phyloP scores from a whole-genome alignment of 2,113 vertebrate genomes.

The Podarcis raffonei region DNA sequence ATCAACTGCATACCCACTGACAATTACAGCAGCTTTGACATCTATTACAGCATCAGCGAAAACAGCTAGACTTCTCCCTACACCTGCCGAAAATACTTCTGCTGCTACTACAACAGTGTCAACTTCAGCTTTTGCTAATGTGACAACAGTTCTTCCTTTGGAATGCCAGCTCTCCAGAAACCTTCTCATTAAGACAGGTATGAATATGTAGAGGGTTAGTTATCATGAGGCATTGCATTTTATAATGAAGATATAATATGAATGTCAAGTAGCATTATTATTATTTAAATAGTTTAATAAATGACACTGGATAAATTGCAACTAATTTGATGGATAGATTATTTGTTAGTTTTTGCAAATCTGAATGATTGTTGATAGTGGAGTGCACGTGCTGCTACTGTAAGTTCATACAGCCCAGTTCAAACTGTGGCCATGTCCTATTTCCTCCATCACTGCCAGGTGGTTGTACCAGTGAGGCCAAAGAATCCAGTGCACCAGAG shows the following conservation, averaged over 20 bases:
- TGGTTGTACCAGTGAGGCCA: not conserved
- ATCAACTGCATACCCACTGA: slow-evolving; percentile 73
- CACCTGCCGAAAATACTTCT: slow-evolving; percentile 68
- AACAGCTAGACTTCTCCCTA: slow-evolving; percentile 73
- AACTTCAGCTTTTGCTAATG: slow-evolving; percentile 71
- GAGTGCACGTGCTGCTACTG: not conserved
- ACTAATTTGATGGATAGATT: not conserved
- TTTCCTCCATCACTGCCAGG: not conserved
- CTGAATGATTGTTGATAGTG: not conserved
- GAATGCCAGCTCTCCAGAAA: slow-evolving; percentile 90
- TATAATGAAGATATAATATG: not conserved
- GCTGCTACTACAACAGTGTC: slow-evolving; percentile 68
- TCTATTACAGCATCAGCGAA: slow-evolving; percentile 80
- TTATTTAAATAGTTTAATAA: not conserved
- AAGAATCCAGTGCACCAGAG: not conserved
- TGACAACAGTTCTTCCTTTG: slow-evolving; percentile 79
- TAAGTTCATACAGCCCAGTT: not conserved
- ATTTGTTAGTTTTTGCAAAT: not conserved
- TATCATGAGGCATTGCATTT: not conserved
- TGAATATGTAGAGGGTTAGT: not conserved
- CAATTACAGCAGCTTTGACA: slow-evolving; percentile 77
- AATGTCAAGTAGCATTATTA: too few species aligned
- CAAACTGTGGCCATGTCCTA: not conserved
- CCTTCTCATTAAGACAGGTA: slow-evolving; percentile 94
- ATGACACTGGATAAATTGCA: accelerated